Percentiles rank a stretch among this genome's conserved stretches.
Conservation (phyloP, 2,113 vertebrate species). For the Rhipidura dahli region DNA sequence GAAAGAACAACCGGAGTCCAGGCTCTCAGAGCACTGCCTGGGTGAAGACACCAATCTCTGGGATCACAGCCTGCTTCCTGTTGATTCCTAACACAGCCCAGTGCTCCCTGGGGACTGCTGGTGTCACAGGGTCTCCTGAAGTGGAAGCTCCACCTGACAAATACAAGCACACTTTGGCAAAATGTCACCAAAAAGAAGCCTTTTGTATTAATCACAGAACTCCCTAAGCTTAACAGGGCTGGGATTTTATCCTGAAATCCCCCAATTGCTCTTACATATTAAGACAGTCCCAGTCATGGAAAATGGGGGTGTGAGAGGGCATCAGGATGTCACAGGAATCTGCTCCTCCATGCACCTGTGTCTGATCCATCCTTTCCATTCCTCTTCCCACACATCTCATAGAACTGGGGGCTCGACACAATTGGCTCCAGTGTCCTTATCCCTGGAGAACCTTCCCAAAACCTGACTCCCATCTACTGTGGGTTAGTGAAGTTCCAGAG, state of each 20-base stretch:
- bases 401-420: fast-evolving
- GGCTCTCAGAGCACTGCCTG: not conserved
- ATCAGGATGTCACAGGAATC: not conserved
- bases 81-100: not conserved
- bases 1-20: not conserved
- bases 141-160: not conserved
- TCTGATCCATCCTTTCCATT: not conserved
- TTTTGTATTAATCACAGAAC: not conserved
- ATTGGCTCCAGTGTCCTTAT: not conserved
- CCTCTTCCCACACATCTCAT: not conserved
- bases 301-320: not conserved
- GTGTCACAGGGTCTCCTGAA: not conserved
- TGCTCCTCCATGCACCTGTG: not conserved
- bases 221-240: not conserved
- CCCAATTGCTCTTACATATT: not conserved
- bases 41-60: fast-evolving
- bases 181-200: not conserved
- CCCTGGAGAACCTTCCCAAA: not conserved
- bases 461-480: fast-evolving
- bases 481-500: not conserved
- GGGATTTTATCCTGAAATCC: not conserved
- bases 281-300: not conserved
- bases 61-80: not conserved
- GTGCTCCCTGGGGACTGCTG: not conserved
- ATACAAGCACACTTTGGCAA: not conserved